Evolutionary conservation across 2,797 vertebrate genomes (phyloP).

Genomic region (Fistularia tabacaria): DNA sequence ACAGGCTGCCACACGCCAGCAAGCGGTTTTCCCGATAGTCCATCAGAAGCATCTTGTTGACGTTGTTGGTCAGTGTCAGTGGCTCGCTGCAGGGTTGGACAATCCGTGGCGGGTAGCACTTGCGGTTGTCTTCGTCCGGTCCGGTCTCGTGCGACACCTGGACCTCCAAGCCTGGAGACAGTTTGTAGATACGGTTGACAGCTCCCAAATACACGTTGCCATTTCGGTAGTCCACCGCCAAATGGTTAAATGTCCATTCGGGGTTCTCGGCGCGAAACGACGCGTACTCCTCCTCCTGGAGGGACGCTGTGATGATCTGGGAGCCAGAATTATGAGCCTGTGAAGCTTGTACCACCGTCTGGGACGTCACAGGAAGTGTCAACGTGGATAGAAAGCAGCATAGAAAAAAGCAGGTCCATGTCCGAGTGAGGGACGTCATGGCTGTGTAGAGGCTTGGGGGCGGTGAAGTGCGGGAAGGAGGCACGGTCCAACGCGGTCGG

Average conservation of each 20-base stretch:
- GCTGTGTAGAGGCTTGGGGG: conserved; percentile 51
- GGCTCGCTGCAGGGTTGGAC: conserved; percentile 96
- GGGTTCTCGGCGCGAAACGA: conserved; percentile 84
- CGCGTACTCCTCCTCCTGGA: conserved; percentile 76
- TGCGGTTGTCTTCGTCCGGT: conserved; percentile 94
- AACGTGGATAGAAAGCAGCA: conserved; percentile 81
- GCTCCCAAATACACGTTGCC: conserved; percentile 95
- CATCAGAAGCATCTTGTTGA: conserved; percentile 98
- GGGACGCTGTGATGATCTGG: conserved; percentile 71
- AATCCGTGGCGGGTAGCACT: conserved; percentile 95
- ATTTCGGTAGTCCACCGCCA: conserved; percentile 92
- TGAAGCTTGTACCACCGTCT: conserved; percentile 61
- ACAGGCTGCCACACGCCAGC: conserved; percentile 94
- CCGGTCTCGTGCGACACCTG: conserved; percentile 92
- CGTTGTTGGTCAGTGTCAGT: conserved; percentile 88
- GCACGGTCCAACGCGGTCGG: conserved; percentile 55
- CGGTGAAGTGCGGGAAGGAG: conserved; percentile 52
- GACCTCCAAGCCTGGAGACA: conserved; percentile 85
- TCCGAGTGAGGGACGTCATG: conserved; percentile 80
- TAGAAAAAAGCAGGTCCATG: conserved; percentile 82
- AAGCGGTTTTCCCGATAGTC: conserved; percentile 95
- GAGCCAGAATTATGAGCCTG: conserved; percentile 53
- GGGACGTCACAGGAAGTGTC: conserved; percentile 64
- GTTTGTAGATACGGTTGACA: conserved; percentile 97
- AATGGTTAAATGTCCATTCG: conserved; percentile 91